A percentile compares a stretch with the other conserved stretches of the same genome.
These are phyloP conservation scores for Vulpes lagopus DNA, from an alignment of 2,113 vertebrate species.

Conservation along the genomic window DNA sequence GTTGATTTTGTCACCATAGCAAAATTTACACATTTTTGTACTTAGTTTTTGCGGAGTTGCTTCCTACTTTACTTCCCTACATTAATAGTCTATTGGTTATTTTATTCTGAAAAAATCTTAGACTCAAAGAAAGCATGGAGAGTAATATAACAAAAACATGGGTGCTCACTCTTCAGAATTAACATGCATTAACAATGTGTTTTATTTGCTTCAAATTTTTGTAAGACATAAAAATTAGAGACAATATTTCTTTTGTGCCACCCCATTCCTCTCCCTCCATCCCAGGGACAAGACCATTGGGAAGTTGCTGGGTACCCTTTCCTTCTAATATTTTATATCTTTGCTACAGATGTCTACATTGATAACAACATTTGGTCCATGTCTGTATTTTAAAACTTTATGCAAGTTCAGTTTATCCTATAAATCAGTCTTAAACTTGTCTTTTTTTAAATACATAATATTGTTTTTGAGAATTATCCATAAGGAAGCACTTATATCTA, in stretches of 20 bases:
- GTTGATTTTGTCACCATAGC: background rate
- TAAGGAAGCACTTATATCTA: background rate
- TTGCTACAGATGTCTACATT: background rate
- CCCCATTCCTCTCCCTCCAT: background rate
- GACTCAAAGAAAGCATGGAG: background rate
- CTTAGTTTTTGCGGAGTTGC: background rate
- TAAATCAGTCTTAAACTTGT: background rate
- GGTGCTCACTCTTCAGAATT: background rate
- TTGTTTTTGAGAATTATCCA: background rate
- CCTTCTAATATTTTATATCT: background rate
- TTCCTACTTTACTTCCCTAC: background rate
- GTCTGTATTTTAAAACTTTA: background rate
- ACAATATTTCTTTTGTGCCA: background rate
- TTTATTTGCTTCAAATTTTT: slow-evolving; percentile 33
- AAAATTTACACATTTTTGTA: background rate
- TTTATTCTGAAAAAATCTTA: slow-evolving; percentile 46
- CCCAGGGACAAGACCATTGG: background rate
- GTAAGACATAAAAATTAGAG: slow-evolving; percentile 8
- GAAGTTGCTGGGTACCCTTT: background rate
- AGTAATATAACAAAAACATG: background rate
- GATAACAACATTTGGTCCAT: background rate
- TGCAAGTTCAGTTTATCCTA: background rate
- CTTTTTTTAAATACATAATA: background rate
- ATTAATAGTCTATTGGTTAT: background rate
- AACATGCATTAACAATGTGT: background rate